Base-by-base conservation (phyloP, 2,113 vertebrate genomes). In the Nesoenas mayeri region DNA sequence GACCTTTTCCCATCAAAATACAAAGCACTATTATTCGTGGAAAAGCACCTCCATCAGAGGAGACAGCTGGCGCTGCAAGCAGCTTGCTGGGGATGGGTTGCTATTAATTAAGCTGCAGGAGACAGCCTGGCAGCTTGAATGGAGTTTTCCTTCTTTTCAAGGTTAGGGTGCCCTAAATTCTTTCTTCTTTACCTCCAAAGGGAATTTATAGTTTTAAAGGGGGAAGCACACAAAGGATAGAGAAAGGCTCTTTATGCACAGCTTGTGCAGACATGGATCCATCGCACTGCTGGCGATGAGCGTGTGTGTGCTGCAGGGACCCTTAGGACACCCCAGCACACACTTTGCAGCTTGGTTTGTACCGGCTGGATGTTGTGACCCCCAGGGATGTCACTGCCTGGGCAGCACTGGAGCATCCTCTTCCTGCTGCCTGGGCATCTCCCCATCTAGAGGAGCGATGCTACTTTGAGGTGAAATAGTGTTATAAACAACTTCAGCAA, bases 51-150 rank as follows among this genome's bases (percentile, higher is more conserved):
- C 88, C 70, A 67, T 89, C 56, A 12, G 80, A 92, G 77, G 73
- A 74, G 94, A 80, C 91, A 91, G 95, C 95, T 95, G 94, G 92
- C 11, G 3, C 73, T 86, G 69, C 65, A 47, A 82, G 77, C 83
- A 28, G 86, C 91, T 78, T 42, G 85, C 79, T 89, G 67, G 61
- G 83, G 92, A 92, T 83, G 88, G 69, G 38, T 85, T 85, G 89
- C 51, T 95, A 21, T 93, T 95, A 93, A 92, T 95, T 95, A 92
- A 93, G 92, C 92, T 92, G 82, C 73, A 67, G 92, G 86, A 94
- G 96, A 85, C 67, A 75, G 81, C 78, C 32, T 1, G 0, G 90
- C 90, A 84, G 56, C 75, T 84, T 92, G 86, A 95, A 93, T 89
- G 50, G 81, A 70, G 73, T 87, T 95, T 91, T 89, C 85, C 67